These are phyloP conservation scores for Cotesia vestalis DNA, from an alignment of 1,140 invertebrate species.

Conservation along the genomic window DNA sequence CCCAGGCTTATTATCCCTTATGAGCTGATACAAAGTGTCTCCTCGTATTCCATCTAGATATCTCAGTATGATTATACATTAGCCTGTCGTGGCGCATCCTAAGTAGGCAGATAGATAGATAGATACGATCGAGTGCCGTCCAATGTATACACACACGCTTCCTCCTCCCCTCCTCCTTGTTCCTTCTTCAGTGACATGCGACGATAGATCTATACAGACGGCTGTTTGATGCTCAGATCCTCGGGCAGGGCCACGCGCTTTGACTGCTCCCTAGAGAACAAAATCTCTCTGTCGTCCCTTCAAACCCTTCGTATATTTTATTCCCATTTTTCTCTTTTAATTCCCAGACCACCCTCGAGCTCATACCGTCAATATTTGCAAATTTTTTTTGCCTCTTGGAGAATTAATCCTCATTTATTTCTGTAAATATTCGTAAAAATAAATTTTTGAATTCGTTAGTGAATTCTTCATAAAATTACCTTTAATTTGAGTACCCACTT, in stretches of 20 bases:
- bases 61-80: constrained; percentile 55
- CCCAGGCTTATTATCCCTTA: neutral
- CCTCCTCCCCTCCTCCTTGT: too few relatives aligned
- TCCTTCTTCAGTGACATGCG: neutral
- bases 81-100: constrained; percentile 46
- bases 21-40: constrained; percentile 13
- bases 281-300: constrained; percentile 57
- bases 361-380: constrained; percentile 19
- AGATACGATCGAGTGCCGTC: constrained; percentile 43
- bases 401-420: too few relatives aligned
- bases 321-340: neutral
- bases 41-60: constrained; percentile 28
- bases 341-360: constrained; percentile 26
- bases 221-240: constrained; percentile 62
- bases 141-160: constrained; percentile 16
- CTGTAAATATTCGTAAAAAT: too few relatives aligned
- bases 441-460: too few relatives aligned
- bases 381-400: too few relatives aligned
- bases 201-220: constrained; percentile 30
- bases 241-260: constrained; percentile 61
- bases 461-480: too few relatives aligned
- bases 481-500: too few relatives aligned
- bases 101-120: constrained; percentile 45
- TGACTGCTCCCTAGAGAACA: constrained; percentile 65
- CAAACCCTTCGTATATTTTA: neutral